These are phyloP conservation scores for Speoplatyrhinus poulsoni DNA, from an alignment of 2,113 vertebrate genomes.

Conservation along the genomic window DNA sequence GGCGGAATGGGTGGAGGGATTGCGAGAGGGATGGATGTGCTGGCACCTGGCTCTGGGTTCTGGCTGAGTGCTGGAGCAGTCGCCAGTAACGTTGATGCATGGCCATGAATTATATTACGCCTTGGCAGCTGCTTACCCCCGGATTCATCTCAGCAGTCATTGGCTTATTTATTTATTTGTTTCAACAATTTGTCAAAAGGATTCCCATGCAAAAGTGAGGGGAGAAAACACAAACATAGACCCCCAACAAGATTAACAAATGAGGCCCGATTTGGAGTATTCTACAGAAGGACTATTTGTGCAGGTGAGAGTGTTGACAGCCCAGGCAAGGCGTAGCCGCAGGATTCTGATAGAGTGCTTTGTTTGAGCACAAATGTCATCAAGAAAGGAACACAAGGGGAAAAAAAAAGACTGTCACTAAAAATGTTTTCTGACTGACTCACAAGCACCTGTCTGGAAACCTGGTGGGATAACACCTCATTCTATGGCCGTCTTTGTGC, in stretches of 20 bases:
- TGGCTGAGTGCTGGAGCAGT: slow-evolving; percentile 70
- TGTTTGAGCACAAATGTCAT: slow-evolving; percentile 39
- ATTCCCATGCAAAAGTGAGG: slow-evolving; percentile 52
- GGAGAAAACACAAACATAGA: slow-evolving; percentile 38
- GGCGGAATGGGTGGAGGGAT: slow-evolving; percentile 57
- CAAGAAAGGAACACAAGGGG: background rate
- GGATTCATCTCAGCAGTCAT: slow-evolving; percentile 79
- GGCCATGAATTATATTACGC: slow-evolving; percentile 79
- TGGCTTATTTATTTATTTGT: slow-evolving; percentile 78
- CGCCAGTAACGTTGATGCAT: slow-evolving; percentile 79
- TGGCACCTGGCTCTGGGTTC: slow-evolving; percentile 75
- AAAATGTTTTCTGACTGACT: slow-evolving; percentile 32
- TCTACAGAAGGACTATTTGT: slow-evolving; percentile 42
- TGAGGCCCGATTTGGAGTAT: slow-evolving; percentile 54
- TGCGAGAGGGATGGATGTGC: slow-evolving; percentile 71
- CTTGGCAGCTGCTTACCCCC: slow-evolving; percentile 76
- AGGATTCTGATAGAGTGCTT: slow-evolving; percentile 47
- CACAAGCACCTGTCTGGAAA: slow-evolving; percentile 50
- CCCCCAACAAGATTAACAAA: slow-evolving; percentile 47
- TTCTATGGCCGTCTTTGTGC: slow-evolving; percentile 51
- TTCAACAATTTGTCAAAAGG: slow-evolving; percentile 76
- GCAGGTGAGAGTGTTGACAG: slow-evolving; percentile 35
- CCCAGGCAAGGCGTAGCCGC: slow-evolving; percentile 20
- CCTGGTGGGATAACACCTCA: slow-evolving; percentile 48
- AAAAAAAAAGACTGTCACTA: slow-evolving; percentile 20